Evolutionary conservation across 2,797 vertebrate species (phyloP).

Genomic region (Nyctalus aviator): DNA sequence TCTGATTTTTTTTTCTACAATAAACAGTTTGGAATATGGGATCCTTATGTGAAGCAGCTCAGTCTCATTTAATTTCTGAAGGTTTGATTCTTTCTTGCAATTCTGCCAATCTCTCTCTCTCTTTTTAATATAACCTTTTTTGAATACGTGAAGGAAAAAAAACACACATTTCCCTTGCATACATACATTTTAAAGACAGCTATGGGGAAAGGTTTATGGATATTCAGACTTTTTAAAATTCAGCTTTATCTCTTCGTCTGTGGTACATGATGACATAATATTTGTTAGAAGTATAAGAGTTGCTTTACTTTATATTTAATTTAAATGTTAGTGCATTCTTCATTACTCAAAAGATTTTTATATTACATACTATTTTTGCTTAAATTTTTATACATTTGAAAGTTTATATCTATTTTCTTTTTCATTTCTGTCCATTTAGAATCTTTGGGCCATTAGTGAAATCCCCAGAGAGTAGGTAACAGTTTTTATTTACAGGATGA

Average conservation of each 20-base stretch:
- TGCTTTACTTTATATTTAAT: constrained; percentile 59
- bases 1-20: constrained; percentile 46
- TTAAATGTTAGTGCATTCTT: constrained; percentile 42
- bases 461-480: not conserved
- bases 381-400: not conserved
- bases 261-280: not conserved
- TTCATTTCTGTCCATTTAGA: not conserved
- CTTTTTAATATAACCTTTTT: constrained; percentile 72
- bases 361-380: not conserved
- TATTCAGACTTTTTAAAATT: constrained; percentile 52
- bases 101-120: constrained; percentile 45
- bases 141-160: constrained; percentile 38
- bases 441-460: not conserved
- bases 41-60: constrained; percentile 18
- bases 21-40: constrained; percentile 53
- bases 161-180: constrained; percentile 56
- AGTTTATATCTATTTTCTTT: constrained; percentile 5
- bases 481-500: not conserved
- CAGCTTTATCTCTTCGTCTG: constrained; percentile 49
- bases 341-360: not conserved
- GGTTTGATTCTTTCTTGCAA: constrained; percentile 56
- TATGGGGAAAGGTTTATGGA: constrained; percentile 50
- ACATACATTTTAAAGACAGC: constrained; percentile 63
- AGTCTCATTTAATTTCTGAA: constrained; percentile 63
- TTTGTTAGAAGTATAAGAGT: constrained; percentile 46